These are phyloP conservation scores for Peucedramus taeniatus DNA, from an alignment of 2,113 vertebrate species.

Conservation along the genomic window DNA sequence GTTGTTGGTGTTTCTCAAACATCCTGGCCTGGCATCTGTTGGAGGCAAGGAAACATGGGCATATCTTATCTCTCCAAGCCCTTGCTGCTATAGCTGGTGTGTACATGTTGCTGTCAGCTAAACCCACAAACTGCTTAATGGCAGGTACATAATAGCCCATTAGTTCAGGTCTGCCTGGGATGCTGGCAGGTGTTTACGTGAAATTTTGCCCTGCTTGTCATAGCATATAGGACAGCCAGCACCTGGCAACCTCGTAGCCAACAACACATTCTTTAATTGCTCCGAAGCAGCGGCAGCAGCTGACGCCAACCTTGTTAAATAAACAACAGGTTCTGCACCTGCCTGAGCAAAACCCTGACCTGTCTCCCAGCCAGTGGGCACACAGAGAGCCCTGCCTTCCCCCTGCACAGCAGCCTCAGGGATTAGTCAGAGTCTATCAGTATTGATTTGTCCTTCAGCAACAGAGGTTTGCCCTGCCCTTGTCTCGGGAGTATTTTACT, in stretches of 20 bases:
- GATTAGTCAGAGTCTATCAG: background rate
- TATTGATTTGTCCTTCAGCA: background rate
- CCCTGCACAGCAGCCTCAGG: background rate
- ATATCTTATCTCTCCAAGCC: background rate
- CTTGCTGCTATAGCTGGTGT: background rate
- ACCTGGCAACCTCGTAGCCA: conserved; percentile 74
- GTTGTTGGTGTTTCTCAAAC: background rate
- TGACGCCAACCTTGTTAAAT: conserved; percentile 52
- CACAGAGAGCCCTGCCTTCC: background rate
- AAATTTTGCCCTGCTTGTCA: conserved; percentile 60
- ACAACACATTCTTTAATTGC: conserved; percentile 66
- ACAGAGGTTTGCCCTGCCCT: background rate
- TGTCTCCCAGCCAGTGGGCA: background rate
- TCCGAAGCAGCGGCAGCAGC: conserved; percentile 39
- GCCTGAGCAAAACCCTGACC: conserved; percentile 46
- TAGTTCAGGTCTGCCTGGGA: conserved; percentile 51
- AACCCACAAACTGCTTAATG: conserved; percentile 58
- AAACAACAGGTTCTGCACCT: conserved; percentile 76
- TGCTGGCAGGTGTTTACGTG: conserved; percentile 72
- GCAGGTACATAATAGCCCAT: conserved; percentile 61
- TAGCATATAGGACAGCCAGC: conserved; percentile 42
- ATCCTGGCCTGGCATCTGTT: background rate
- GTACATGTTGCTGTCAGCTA: conserved; percentile 46
- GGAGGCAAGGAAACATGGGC: background rate
- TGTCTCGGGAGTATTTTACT: background rate